These are phyloP conservation scores for Isichthys henryi DNA, from an alignment of 2,113 vertebrate species.

Conservation along the genomic window DNA sequence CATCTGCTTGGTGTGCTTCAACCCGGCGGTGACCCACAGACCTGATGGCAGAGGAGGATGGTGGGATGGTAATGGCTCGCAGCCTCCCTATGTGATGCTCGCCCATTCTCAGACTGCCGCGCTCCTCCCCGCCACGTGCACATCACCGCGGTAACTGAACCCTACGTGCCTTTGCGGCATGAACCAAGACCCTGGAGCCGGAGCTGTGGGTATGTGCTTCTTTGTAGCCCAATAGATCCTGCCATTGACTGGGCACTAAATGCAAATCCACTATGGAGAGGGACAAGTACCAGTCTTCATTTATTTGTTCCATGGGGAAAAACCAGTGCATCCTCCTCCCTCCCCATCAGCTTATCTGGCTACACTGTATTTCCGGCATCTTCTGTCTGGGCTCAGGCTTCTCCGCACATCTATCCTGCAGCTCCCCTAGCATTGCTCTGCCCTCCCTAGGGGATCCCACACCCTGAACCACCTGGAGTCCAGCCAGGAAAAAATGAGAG, in stretches of 20 bases:
- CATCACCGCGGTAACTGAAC: not conserved
- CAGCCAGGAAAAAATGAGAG: constrained; percentile 38
- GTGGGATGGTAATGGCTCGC: not conserved
- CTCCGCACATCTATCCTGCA: not conserved
- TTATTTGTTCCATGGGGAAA: not conserved
- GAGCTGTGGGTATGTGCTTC: too few species aligned
- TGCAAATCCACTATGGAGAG: not conserved
- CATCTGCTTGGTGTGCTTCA: constrained; percentile 17
- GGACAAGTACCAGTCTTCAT: not conserved
- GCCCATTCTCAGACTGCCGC: not conserved
- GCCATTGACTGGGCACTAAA: not conserved
- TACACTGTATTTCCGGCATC: not conserved
- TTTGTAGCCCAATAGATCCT: not conserved
- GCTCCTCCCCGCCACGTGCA: not conserved
- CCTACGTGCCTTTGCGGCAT: not conserved
- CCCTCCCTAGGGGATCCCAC: not conserved
- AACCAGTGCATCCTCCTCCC: not conserved
- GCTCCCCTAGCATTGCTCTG: not conserved
- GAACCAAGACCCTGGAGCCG: not conserved
- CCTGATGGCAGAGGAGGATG: not conserved
- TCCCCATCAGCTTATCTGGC: not conserved
- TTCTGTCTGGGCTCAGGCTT: not conserved
- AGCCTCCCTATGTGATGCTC: not conserved
- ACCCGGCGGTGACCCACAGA: not conserved
- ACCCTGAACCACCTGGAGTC: not conserved